A percentile compares a stretch with the other conserved stretches of the same genome.
Evolutionary conservation across 2,113 vertebrate genomes (phyloP).

Genomic region (Nannospalax galili): DNA sequence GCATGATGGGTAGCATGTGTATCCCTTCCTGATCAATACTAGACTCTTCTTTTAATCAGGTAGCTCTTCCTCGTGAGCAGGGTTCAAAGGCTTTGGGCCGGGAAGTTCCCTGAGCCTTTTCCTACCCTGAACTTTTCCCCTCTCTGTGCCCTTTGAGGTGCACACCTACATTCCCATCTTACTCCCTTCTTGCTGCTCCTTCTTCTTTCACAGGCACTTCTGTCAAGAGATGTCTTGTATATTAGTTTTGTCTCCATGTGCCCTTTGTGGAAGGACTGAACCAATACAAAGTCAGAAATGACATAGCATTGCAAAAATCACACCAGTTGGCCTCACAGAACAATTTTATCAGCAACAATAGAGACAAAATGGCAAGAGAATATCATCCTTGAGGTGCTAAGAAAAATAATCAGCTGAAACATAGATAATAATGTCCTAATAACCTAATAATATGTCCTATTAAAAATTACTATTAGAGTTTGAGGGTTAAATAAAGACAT

Average conservation of each 20-base stretch:
- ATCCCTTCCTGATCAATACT: background rate
- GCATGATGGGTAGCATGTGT: background rate
- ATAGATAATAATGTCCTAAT: too few species aligned
- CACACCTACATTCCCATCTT: background rate
- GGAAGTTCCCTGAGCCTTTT: background rate
- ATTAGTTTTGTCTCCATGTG: background rate
- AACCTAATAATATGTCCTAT: background rate
- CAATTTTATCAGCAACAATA: background rate
- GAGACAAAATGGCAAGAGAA: background rate
- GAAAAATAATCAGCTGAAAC: conserved; percentile 22
- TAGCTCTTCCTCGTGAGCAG: background rate
- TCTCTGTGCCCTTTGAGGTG: background rate
- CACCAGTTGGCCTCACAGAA: background rate
- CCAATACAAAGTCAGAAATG: background rate
- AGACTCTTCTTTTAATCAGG: background rate
- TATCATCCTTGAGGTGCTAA: background rate
- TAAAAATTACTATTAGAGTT: conserved; percentile 12
- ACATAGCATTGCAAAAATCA: background rate
- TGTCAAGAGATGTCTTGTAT: background rate
- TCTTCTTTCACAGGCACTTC: background rate
- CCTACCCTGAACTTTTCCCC: background rate
- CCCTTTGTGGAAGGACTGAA: background rate
- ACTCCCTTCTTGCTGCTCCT: too few species aligned
- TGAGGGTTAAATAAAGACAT: background rate
- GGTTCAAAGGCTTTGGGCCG: background rate